A percentile compares a stretch with the other conserved stretches of the same genome.
phyloP scores from a whole-genome alignment of 2,113 vertebrate genomes.

The Cephalophus harveyi region DNA sequence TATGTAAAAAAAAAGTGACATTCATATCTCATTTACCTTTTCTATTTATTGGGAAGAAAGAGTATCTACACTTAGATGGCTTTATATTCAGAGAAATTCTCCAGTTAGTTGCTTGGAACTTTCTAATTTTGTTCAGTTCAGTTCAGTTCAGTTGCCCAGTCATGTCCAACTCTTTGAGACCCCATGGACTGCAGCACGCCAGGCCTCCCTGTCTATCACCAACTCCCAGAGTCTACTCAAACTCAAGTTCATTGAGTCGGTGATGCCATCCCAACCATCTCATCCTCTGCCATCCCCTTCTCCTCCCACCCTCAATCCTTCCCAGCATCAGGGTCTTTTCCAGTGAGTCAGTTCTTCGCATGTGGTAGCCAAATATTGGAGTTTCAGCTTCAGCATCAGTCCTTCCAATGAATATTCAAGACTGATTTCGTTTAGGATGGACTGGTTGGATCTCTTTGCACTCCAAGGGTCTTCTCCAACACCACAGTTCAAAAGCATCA shows the following conservation, averaged over 20 bases:
- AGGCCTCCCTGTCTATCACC: neutral
- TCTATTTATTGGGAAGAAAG: neutral
- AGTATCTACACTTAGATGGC: neutral
- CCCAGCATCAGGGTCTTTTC: neutral
- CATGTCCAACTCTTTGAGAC: neutral
- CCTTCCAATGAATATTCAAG: neutral
- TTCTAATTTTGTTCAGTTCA: neutral
- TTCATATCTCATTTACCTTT: neutral
- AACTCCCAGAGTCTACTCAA: neutral
- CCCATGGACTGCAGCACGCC: accelerated
- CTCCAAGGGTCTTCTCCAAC: neutral
- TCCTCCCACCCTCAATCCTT: neutral
- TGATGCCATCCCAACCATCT: neutral
- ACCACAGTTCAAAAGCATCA: neutral
- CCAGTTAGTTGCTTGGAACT: neutral
- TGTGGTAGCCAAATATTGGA: neutral
- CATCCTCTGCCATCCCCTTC: neutral
- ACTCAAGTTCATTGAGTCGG: neutral
- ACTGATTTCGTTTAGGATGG: neutral
- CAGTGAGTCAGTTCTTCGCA: neutral
- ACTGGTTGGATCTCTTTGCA: neutral
- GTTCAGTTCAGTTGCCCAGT: neutral
- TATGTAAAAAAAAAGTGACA: neutral
- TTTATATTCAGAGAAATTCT: neutral
- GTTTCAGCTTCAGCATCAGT: neutral